A percentile compares a stretch with the other conserved stretches of the same genome.
These are phyloP conservation scores for Dicentrarchus labrax DNA, from an alignment of 2,113 vertebrate genomes.

Conservation along the genomic window DNA sequence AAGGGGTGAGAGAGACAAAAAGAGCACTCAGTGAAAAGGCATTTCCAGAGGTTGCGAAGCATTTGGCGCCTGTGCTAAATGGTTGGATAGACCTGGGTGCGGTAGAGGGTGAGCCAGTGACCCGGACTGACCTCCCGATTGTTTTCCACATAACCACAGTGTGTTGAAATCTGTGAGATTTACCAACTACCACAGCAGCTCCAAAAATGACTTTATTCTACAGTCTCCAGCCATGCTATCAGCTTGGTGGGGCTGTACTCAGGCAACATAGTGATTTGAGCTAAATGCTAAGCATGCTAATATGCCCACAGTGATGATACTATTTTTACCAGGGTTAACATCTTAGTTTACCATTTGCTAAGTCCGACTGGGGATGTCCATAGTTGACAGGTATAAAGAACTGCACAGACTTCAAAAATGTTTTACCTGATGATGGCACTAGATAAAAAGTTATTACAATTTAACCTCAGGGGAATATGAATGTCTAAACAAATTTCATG, in stretches of 20 bases:
- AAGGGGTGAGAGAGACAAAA: conserved; percentile 43
- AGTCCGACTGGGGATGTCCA: background rate
- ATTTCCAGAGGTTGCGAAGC: conserved; percentile 67
- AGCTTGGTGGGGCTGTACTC: background rate
- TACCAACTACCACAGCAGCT: background rate
- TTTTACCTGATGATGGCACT: background rate
- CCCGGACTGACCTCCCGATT: conserved; percentile 47
- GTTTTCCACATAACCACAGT: conserved; percentile 48
- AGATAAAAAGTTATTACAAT: background rate
- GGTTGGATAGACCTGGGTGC: conserved; percentile 42
- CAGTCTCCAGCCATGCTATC: background rate
- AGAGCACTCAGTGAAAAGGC: conserved; percentile 52
- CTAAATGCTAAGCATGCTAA: background rate
- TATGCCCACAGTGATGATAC: background rate
- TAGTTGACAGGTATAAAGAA: background rate
- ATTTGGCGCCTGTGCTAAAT: conserved; percentile 45
- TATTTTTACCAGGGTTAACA: background rate
- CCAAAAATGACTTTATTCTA: conserved; percentile 1
- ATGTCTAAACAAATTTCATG: background rate
- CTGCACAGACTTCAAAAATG: background rate
- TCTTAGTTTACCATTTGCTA: background rate
- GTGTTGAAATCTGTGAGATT: conserved; percentile 51
- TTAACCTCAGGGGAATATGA: background rate
- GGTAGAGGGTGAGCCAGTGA: conserved; percentile 36
- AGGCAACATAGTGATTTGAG: background rate